Percentiles rank a stretch among this genome's conserved stretches.
Evolutionary conservation across 1,140 invertebrate species (phyloP).

Genomic region (Bombus breviceps): DNA sequence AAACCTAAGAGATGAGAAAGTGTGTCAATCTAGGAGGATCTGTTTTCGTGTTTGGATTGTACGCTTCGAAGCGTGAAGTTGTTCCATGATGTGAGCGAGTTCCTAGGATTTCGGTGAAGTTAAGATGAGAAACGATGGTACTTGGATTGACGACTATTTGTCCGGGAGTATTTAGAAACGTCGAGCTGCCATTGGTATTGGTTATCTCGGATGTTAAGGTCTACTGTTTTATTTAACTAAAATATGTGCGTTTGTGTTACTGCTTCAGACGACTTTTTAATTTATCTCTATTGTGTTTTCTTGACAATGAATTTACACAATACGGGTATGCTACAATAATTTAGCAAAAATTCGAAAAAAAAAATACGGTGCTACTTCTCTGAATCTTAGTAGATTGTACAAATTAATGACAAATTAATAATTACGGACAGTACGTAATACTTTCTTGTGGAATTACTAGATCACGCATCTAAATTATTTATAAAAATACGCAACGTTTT

Average conservation of each 20-base stretch:
- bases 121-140: neutral
- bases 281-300: no score
- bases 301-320: neutral
- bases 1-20: slow-evolving; percentile 9
- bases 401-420: neutral
- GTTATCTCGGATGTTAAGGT: neutral
- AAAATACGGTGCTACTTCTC: no score
- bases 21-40: slow-evolving; percentile 11
- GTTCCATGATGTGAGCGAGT: neutral
- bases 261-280: no score
- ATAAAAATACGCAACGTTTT: no score
- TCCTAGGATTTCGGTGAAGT: neutral
- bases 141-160: slow-evolving; percentile 7
- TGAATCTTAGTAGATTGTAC: no score
- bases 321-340: neutral
- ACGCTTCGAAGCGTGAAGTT: neutral
- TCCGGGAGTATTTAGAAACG: neutral
- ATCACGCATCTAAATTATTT: no score
- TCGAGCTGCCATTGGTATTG: neutral
- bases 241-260: neutral
- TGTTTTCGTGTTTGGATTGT: slow-evolving; percentile 8
- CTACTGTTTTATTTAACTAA: neutral
- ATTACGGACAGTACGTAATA: neutral
- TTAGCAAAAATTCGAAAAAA: neutral
- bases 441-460: neutral